Percentiles rank a stretch among this genome's conserved stretches.
phyloP scores from a whole-genome alignment of 1,140 invertebrate genomes.

The Euborellia annulipes region DNA sequence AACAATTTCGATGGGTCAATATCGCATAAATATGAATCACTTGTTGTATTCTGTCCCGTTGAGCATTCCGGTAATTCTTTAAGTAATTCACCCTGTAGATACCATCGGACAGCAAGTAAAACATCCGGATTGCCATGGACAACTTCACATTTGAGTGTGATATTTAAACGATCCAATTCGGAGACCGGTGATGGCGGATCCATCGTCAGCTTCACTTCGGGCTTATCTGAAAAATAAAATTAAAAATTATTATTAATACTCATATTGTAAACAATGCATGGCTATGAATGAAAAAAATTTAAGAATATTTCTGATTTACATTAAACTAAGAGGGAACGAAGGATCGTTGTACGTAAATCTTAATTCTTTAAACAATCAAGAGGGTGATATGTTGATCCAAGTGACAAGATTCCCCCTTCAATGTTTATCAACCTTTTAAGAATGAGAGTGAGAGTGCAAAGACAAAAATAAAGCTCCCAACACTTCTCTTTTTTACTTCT shows the following conservation, averaged over 20 bases:
- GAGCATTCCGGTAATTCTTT: conserved; percentile 68
- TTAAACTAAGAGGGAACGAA: background rate
- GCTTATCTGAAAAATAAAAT: conserved; percentile 42
- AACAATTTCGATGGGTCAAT: conserved; percentile 71
- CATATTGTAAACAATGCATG: background rate
- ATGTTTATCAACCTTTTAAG: too few relatives aligned
- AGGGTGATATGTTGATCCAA: too few relatives aligned
- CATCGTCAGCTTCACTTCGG: conserved; percentile 59
- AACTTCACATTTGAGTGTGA: conserved; percentile 70
- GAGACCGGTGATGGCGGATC: conserved; percentile 55
- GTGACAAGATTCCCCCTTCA: too few relatives aligned
- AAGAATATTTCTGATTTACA: background rate
- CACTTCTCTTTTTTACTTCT: too few relatives aligned
- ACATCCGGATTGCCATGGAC: conserved; percentile 44
- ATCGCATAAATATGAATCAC: conserved; percentile 43
- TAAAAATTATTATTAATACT: background rate
- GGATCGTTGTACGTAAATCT: background rate
- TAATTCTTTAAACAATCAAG: background rate
- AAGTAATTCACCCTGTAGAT: conserved; percentile 60
- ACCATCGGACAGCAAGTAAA: conserved; percentile 46
- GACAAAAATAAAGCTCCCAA: too few relatives aligned
- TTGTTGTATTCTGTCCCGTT: conserved; percentile 33
- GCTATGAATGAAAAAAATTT: background rate
- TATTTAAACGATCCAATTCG: conserved; percentile 62
- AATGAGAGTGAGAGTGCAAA: too few relatives aligned